Evolutionary conservation across 2,888 invertebrate species (phyloP), one percentile per base, ranked within the genome.

Genomic region (Erebia ligea): DNA sequence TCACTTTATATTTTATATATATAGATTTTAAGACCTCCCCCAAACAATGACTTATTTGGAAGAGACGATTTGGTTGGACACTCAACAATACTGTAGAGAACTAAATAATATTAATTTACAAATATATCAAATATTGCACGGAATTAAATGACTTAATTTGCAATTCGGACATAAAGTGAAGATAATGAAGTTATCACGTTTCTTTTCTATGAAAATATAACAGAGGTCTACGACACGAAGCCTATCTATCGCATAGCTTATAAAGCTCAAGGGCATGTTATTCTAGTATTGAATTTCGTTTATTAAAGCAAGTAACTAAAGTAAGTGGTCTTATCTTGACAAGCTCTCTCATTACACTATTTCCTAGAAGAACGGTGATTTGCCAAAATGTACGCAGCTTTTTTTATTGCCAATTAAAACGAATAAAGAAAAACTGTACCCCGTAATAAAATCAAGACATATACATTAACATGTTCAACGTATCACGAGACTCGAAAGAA

Each of bases 401-500:
- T 48, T 67, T 72, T 74, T 0, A 57, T 73, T 70, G 82, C 84
- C 81, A 84, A 83, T 84, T 69, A 80, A 78, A 76, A 75, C 71
- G 71, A 65, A 78, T 65, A 74, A 77, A 76, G 78, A 76, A 68
- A 71, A 77, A 76, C 9, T 77, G 71, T 62, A 72, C 70, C 72
- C 78, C 78, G 69, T 78, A 81, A 78, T 68, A 70, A 80, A 79
- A 78, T 72, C 78, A 84, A 82, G 81, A 86, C 78, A 81, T 81
- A 79, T 80, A 85, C 86, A 87, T 87, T 85, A 84, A 89, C 82
- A 86, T 81, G 67, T 76, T 81, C 67, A 80, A 81, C 75, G 79
- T 83, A 82, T 79, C 86, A 90, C 85, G 85, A 88, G 81, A 88
- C 84, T 81, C 78, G 79, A 84, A 86, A 84, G 76, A 85, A 84